A percentile compares a stretch with the other conserved stretches of the same genome.
phyloP scores from a whole-genome alignment of 1,140 invertebrate species.

The Ptiloglossa arizonensis region DNA sequence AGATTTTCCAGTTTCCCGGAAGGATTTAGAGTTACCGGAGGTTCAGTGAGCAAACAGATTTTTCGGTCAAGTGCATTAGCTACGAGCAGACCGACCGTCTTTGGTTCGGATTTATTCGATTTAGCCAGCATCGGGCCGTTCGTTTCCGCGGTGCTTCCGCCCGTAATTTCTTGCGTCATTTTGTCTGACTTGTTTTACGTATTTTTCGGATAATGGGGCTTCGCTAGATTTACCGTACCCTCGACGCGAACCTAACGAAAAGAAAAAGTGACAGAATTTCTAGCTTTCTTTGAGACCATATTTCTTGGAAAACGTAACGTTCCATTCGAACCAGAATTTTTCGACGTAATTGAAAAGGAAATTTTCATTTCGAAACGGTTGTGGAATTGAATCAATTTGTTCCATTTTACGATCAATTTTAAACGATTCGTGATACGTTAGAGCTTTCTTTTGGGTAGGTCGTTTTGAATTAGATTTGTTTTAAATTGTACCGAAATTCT shows the following conservation, averaged over 20 bases:
- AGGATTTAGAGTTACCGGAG: conserved; percentile 21
- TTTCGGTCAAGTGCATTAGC: conserved; percentile 41
- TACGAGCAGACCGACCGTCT: no score
- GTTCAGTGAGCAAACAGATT: conserved; percentile 41
- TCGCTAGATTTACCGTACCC: conserved; percentile 6
- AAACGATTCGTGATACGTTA: no score
- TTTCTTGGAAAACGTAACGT: background rate
- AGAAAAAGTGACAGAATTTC: conserved; percentile 1
- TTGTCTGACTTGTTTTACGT: conserved; percentile 25
- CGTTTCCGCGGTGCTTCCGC: background rate
- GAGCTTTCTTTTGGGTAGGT: no score
- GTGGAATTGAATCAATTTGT: no score
- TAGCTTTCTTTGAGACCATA: background rate
- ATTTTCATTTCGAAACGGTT: background rate
- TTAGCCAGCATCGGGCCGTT: background rate
- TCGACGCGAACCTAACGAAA: background rate
- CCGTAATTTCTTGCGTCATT: conserved; percentile 25
- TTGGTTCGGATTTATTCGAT: conserved; percentile 7
- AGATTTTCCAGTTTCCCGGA: background rate
- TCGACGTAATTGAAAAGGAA: background rate
- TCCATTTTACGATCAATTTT: no score
- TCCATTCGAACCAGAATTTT: background rate
- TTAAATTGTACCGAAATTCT: no score
- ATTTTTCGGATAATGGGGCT: conserved; percentile 29
- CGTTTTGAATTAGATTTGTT: no score